Evolutionary conservation across 2,888 invertebrate species (phyloP).

Genomic region (Hypomecis atomaria): DNA sequence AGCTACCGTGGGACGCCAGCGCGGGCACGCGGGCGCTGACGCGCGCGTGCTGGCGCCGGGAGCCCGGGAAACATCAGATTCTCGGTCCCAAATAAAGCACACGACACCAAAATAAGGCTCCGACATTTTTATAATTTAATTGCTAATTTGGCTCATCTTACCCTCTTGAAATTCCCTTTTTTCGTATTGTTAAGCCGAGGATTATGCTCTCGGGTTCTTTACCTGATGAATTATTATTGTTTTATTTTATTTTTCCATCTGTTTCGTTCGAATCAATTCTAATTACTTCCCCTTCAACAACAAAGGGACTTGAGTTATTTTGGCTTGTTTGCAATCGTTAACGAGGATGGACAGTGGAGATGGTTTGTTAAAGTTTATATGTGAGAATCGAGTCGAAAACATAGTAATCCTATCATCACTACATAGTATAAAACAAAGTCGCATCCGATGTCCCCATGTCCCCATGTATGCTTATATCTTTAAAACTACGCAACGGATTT

Average conservation of each 20-base stretch:
- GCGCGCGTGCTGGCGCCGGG: conserved; percentile 90
- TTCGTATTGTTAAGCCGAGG: conserved; percentile 68
- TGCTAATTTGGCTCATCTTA: conserved; percentile 74
- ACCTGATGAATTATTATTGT: conserved; percentile 77
- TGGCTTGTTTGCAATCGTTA: conserved; percentile 28
- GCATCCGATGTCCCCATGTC: too few relatives aligned
- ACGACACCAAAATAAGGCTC: conserved; percentile 64
- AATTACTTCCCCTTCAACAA: conserved; percentile 78
- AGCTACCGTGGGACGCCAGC: conserved; percentile 85
- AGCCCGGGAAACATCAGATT: conserved; percentile 68
- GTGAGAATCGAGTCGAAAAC: background rate
- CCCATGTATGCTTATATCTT: too few relatives aligned
- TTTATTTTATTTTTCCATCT: conserved; percentile 63
- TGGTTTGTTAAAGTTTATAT: background rate
- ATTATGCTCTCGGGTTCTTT: conserved; percentile 60
- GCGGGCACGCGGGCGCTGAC: conserved; percentile 82
- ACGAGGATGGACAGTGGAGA: conserved; percentile 1
- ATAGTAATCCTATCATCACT: too few relatives aligned
- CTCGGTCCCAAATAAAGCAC: conserved; percentile 65
- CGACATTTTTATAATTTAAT: conserved; percentile 74
- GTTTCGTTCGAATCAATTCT: conserved; percentile 67
- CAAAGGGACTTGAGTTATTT: conserved; percentile 55
- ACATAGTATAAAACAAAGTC: too few relatives aligned
- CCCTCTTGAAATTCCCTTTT: conserved; percentile 55
- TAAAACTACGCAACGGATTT: too few relatives aligned